These are phyloP conservation scores for Nerophis ophidion DNA, from an alignment of 2,113 vertebrate genomes.

Conservation along the genomic window DNA sequence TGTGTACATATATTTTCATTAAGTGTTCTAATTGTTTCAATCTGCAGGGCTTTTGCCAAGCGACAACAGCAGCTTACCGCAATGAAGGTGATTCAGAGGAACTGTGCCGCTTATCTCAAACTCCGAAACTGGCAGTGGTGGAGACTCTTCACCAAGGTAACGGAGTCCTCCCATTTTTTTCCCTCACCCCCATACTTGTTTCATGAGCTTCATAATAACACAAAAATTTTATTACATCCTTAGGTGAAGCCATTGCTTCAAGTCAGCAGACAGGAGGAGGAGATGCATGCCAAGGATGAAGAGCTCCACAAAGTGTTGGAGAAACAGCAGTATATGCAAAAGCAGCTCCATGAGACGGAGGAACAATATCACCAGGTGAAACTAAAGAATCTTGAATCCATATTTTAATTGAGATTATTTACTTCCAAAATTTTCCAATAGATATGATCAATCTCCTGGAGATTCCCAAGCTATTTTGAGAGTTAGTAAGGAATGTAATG, in stretches of 20 bases:
- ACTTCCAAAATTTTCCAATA: too few species aligned
- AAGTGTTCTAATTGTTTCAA: too few species aligned
- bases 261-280: slow-evolving; percentile 94
- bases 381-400: background rate
- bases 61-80: slow-evolving; percentile 95
- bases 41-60: slow-evolving; percentile 86
- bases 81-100: slow-evolving; percentile 97
- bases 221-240: background rate
- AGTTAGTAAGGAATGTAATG: too few species aligned
- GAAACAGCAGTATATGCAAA: slow-evolving; percentile 82
- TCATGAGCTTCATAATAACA: background rate
- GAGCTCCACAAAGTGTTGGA: slow-evolving; percentile 87
- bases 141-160: slow-evolving; percentile 97
- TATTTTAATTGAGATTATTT: too few species aligned
- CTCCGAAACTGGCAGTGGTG: slow-evolving; percentile 99
- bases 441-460: too few species aligned
- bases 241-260: slow-evolving; percentile 96
- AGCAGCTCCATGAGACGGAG: slow-evolving; percentile 82
- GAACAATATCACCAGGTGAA: slow-evolving; percentile 83
- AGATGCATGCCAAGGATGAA: slow-evolving; percentile 93
- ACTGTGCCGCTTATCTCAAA: slow-evolving; percentile 97
- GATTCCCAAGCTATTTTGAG: too few species aligned
- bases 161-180: background rate
- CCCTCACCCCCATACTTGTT: too few species aligned
- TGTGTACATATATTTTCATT: background rate